Evolutionary conservation across 1,140 invertebrate species (phyloP).

Genomic region (Euwallacea similis): DNA sequence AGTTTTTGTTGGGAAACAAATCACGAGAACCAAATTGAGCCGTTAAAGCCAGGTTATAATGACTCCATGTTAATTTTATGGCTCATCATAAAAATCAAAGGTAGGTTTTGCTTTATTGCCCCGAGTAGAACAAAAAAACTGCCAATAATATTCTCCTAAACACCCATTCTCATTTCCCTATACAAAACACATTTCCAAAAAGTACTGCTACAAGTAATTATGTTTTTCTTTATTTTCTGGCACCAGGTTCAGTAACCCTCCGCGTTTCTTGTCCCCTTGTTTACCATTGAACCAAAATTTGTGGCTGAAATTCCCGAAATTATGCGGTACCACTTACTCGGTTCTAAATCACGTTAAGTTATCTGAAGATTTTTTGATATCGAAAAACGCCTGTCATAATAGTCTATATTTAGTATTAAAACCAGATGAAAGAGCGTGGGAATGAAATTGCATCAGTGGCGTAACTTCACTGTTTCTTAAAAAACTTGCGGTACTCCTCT

Average conservation of each 20-base stretch:
- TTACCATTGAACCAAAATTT: background rate
- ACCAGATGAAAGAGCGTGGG: constrained; percentile 6
- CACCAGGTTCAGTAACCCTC: no score
- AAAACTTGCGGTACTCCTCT: no score
- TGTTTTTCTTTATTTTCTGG: background rate
- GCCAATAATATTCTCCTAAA: no score
- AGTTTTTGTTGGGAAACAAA: background rate
- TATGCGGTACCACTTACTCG: background rate
- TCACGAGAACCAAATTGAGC: background rate
- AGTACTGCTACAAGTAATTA: background rate
- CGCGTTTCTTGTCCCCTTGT: background rate
- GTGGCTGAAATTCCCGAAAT: background rate
- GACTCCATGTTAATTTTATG: constrained; percentile 5
- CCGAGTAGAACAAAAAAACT: no score
- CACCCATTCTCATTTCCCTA: no score
- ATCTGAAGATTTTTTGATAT: constrained; percentile 9
- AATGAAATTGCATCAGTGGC: constrained; percentile 10
- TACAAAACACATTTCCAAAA: no score
- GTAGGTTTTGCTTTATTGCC: no score
- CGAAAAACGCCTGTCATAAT: constrained; percentile 12
- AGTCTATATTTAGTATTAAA: constrained; percentile 6
- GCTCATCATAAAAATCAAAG: background rate
- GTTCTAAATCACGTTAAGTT: constrained; percentile 1
- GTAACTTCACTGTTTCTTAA: background rate
- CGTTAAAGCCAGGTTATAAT: background rate